These are phyloP conservation scores for Okamejei kenojei DNA, from an alignment of 2,797 vertebrate species.

Conservation along the genomic window DNA sequence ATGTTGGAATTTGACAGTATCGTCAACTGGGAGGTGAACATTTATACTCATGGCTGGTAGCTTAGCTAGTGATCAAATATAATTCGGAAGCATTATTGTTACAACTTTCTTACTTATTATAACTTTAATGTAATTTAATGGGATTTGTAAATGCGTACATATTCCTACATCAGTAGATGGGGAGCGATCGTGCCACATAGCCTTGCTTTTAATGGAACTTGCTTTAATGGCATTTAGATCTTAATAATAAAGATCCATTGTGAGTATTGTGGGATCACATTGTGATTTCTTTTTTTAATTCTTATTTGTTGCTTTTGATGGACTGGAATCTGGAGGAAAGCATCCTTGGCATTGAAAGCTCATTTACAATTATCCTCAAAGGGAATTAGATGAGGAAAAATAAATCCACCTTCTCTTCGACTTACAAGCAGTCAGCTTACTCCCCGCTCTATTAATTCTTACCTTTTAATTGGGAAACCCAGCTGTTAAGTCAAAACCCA, in stretches of 20 bases:
- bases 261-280: background rate
- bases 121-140: background rate
- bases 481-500: background rate
- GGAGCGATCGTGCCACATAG: background rate
- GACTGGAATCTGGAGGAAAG: background rate
- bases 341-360: background rate
- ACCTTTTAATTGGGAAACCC: background rate
- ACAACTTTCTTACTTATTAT: background rate
- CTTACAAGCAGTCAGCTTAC: background rate
- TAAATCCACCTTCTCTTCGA: background rate
- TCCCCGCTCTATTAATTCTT: background rate
- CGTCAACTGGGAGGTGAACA: too few species aligned
- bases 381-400: background rate
- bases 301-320: background rate
- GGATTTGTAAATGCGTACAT: background rate
- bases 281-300: background rate
- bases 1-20: background rate
- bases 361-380: background rate
- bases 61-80: background rate
- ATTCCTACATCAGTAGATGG: background rate
- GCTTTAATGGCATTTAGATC: background rate
- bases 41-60: background rate
- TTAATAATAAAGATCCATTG: background rate
- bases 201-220: background rate
- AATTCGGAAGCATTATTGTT: background rate